These are phyloP conservation scores for Acromyrmex echinatior DNA, from an alignment of 1,140 invertebrate species.

Conservation along the genomic window DNA sequence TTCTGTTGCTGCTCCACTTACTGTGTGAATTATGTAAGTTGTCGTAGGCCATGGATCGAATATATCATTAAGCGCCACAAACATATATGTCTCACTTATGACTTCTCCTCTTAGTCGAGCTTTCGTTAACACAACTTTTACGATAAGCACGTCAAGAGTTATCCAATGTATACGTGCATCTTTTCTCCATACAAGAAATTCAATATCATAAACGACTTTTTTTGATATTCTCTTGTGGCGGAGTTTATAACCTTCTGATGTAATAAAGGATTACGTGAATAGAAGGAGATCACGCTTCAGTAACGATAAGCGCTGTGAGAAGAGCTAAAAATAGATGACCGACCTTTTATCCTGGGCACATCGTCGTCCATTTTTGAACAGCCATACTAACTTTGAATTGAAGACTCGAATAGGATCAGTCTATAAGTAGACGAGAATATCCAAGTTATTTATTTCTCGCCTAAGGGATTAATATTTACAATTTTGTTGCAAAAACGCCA, in stretches of 20 bases:
- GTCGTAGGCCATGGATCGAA: slow-evolving; percentile 45
- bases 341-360: slow-evolving; percentile 8
- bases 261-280: slow-evolving; percentile 13
- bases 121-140: not conserved
- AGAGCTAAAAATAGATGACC: slow-evolving; percentile 37
- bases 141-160: not conserved
- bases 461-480: not conserved
- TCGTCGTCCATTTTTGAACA: slow-evolving; percentile 19
- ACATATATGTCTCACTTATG: slow-evolving; percentile 3
- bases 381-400: not conserved
- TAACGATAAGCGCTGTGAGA: not conserved
- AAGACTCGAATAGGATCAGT: not conserved
- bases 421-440: not conserved
- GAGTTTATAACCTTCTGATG: slow-evolving; percentile 9
- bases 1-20: slow-evolving; percentile 60
- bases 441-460: not conserved
- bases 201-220: not conserved
- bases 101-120: not conserved
- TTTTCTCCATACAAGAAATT: not conserved
- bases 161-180: not conserved
- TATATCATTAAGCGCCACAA: slow-evolving; percentile 21
- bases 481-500: not conserved
- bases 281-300: slow-evolving; percentile 9
- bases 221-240: not conserved
- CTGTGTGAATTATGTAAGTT: slow-evolving; percentile 61